Conservation (phyloP, 2,113 vertebrate species). For the Paradoxurus hermaphroditus region DNA sequence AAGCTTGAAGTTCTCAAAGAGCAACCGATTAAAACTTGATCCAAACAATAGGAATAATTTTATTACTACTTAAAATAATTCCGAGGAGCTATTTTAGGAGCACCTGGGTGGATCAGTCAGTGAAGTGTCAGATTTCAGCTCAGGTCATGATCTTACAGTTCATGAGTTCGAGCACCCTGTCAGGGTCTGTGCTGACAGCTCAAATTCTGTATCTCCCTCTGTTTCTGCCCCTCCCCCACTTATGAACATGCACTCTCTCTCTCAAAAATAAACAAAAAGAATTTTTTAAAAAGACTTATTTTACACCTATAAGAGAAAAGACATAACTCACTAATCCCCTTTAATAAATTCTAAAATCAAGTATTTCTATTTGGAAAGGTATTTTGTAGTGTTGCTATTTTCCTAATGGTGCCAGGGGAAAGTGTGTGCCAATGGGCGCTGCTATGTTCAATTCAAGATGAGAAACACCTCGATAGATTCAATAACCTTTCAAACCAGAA, state of each 20-base stretch:
- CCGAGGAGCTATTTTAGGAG: neutral
- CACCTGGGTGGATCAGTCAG: too few species aligned
- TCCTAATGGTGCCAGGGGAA: neutral
- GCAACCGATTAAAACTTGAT: neutral
- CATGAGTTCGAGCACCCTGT: too few species aligned
- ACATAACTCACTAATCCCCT: neutral
- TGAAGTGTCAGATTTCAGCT: too few species aligned
- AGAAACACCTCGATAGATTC: conserved; percentile 6
- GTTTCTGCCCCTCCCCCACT: too few species aligned
- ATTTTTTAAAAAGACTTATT: neutral
- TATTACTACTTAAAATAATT: neutral
- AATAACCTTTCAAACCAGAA: conserved; percentile 6
- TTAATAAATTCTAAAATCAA: neutral
- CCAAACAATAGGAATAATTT: neutral
- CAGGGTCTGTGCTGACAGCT: too few species aligned
- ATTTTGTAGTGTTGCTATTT: neutral
- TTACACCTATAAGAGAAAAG: neutral
- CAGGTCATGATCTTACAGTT: too few species aligned
- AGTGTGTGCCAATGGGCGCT: neutral
- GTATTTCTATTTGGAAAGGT: conserved; percentile 35
- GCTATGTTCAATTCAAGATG: conserved; percentile 35
- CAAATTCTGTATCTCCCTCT: too few species aligned
- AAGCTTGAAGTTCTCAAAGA: neutral
- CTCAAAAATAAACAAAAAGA: too few species aligned
- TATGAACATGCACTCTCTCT: too few species aligned